Base-by-base conservation (phyloP, 2,113 vertebrate genomes). In the Nymphicus hollandicus region DNA sequence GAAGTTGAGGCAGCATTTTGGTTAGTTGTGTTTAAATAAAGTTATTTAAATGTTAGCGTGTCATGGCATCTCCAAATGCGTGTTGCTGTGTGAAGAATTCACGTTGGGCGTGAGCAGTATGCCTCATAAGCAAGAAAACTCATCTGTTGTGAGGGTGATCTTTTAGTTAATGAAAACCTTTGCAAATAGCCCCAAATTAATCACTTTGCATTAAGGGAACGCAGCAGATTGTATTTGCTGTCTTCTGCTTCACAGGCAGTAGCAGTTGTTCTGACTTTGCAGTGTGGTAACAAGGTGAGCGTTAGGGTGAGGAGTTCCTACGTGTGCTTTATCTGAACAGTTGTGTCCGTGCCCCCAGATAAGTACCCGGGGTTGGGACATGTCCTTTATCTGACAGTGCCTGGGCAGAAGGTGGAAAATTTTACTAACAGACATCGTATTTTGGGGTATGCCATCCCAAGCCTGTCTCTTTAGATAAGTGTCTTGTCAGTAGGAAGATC, bases 31-130 rank as follows among this genome's bases (percentile, higher is more conserved):
- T 89, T 93, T 90, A 88, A 89, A 91, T 95, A 73, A 81, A 84
- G 35, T 65, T 93, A 87, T 89, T 96, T 84, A 86, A 93, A 72
- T 29, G 65, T 44, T 88, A 81, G 23, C 72, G 2, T 94, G 93
- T 91, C 56, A 19, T 91, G 86, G 86, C 80, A 81, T 78, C 64
- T 86, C 65, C 49, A 43, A 43, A 70, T 58, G 4, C 3, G 5
- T 65, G 39, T 31, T 92, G 39, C 81, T 60, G 69, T 53, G 58
- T 63, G 44, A 88, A 91, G 82, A 78, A 55, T 1, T 47, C 13
- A 20, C 13, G 18, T 68, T 93, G 86, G 60, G 70, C 1, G 1
- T 84, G 77, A 95, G 64, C 47, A 31, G n/a, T 56, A 16, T 73
- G 55, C 55, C 88, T 94, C 39, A 6, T 65, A 44, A 82, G 56